A percentile compares a stretch with the other conserved stretches of the same genome.
phyloP scores from a whole-genome alignment of 1,140 invertebrate species.

The Heterodera carotae region DNA sequence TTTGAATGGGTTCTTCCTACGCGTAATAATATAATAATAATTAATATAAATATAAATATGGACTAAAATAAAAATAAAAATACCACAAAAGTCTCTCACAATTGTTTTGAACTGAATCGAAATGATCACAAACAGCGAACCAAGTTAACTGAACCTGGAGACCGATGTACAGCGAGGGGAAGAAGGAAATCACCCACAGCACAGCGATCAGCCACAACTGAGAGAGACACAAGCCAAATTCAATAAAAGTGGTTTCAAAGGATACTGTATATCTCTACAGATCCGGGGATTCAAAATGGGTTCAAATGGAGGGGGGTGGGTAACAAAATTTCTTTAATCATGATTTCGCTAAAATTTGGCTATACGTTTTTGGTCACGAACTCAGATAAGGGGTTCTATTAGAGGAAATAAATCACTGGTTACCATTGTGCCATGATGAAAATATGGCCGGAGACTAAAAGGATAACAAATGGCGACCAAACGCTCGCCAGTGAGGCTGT shows the following conservation, averaged over 20 bases:
- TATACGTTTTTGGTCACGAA: too few relatives aligned
- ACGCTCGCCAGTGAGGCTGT: slow-evolving; percentile 53
- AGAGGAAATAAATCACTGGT: too few relatives aligned
- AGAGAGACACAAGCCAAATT: neutral
- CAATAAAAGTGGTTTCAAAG: too few relatives aligned
- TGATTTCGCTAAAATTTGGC: too few relatives aligned
- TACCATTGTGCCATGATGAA: slow-evolving; percentile 31
- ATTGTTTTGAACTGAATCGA: slow-evolving; percentile 60
- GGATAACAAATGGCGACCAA: slow-evolving; percentile 64
- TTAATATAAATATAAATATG: neutral
- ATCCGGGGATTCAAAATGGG: too few relatives aligned
- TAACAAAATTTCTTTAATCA: too few relatives aligned
- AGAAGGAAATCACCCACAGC: slow-evolving; percentile 59
- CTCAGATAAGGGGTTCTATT: too few relatives aligned
- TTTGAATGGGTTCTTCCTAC: slow-evolving; percentile 36
- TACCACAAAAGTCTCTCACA: slow-evolving; percentile 57
- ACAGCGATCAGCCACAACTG: slow-evolving; percentile 41
- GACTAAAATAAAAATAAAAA: neutral
- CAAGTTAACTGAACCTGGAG: slow-evolving; percentile 43
- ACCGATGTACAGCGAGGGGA: slow-evolving; percentile 63
- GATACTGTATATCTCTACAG: too few relatives aligned
- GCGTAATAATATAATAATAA: neutral
- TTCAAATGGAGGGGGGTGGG: too few relatives aligned
- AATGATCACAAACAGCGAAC: neutral
- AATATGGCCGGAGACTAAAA: slow-evolving; percentile 42